Evolutionary conservation across 2,888 invertebrate species (phyloP).

Genomic region (Ophioninae sp.): DNA sequence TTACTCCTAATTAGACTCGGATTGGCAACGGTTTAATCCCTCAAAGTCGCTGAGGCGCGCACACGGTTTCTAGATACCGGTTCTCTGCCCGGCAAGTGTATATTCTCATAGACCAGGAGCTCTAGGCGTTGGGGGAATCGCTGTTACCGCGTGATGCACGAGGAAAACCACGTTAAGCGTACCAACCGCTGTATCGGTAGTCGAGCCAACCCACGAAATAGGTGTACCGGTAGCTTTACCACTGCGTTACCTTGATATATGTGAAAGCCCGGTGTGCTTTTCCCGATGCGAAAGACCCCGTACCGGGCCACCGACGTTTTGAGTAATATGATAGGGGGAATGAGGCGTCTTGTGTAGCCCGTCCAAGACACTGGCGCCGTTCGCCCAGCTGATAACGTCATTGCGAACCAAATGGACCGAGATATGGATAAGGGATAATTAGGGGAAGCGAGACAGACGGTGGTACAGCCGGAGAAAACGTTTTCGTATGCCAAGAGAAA

Average conservation of each 20-base stretch:
- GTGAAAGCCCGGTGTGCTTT: not conserved
- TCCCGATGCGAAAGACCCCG: not conserved
- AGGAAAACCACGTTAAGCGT: slow-evolving; percentile 44
- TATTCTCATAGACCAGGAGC: slow-evolving; percentile 32
- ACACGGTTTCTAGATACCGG: slow-evolving; percentile 52
- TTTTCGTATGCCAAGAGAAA: slow-evolving; percentile 42
- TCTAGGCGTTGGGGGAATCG: slow-evolving; percentile 18
- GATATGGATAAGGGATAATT: slow-evolving; percentile 81
- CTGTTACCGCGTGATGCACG: slow-evolving; percentile 32
- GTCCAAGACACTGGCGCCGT: slow-evolving; percentile 65
- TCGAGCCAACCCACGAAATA: slow-evolving; percentile 23
- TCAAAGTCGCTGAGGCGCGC: slow-evolving; percentile 73
- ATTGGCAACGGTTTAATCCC: slow-evolving; percentile 80
- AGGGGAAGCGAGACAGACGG: slow-evolving; percentile 77
- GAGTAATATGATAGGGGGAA: slow-evolving; percentile 78
- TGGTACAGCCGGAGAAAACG: slow-evolving; percentile 42
- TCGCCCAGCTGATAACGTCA: slow-evolving; percentile 78
- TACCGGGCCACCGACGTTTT: slow-evolving; percentile 64
- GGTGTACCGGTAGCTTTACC: slow-evolving; percentile 27
- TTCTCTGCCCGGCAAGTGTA: slow-evolving; percentile 46
- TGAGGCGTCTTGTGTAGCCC: slow-evolving; percentile 67
- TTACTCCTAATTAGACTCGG: slow-evolving; percentile 80
- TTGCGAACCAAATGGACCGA: slow-evolving; percentile 80
- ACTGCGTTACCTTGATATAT: slow-evolving; percentile 15
- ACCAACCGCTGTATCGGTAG: slow-evolving; percentile 21